Evolutionary conservation across 2,797 vertebrate genomes (phyloP).

Genomic region (Clarias laeviceps): DNA sequence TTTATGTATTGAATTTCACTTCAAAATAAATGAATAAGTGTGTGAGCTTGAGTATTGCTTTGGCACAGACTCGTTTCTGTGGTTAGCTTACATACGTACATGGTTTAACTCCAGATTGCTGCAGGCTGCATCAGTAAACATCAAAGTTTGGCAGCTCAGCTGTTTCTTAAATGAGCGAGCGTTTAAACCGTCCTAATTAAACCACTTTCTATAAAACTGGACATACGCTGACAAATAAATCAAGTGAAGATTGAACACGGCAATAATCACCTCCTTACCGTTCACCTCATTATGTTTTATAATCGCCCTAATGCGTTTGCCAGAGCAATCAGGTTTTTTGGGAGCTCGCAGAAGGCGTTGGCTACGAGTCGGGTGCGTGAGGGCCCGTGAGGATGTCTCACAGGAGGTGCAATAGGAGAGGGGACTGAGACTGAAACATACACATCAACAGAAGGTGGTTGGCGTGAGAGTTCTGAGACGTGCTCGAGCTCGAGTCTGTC

Average conservation of each 20-base stretch:
- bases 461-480: background rate
- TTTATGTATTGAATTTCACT: too few relatives aligned
- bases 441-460: background rate
- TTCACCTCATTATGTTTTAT: background rate
- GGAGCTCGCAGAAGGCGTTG: background rate
- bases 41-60: background rate
- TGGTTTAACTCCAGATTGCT: background rate
- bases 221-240: background rate
- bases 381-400: background rate
- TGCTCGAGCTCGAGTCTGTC: background rate
- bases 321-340: background rate
- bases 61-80: too few relatives aligned
- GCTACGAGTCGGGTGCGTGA: background rate
- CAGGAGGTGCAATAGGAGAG: background rate
- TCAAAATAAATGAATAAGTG: too few relatives aligned
- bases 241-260: background rate
- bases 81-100: background rate
- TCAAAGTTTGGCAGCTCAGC: background rate
- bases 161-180: background rate
- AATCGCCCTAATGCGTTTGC: background rate
- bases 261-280: background rate
- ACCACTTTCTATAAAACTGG: background rate
- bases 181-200: background rate
- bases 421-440: background rate
- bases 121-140: background rate